phyloP scores from a whole-genome alignment of 2,797 vertebrate genomes.

The Urosaurus nigricauda region DNA sequence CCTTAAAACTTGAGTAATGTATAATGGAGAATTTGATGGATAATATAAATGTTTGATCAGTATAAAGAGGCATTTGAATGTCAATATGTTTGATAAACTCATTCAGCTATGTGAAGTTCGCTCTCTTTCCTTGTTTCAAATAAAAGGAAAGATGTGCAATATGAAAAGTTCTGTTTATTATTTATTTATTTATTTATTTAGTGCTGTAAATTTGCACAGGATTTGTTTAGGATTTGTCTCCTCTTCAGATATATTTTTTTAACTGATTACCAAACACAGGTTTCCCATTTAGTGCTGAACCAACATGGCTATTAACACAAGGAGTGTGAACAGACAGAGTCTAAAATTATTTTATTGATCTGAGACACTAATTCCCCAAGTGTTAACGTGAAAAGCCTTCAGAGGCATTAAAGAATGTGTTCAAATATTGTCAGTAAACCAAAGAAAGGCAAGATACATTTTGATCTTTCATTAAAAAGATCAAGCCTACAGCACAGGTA shows the following conservation, averaged over 20 bases:
- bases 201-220: too few species aligned
- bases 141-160: not conserved
- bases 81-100: not conserved
- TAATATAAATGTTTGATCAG: not conserved
- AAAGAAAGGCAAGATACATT: not conserved
- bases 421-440: not conserved
- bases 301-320: not conserved
- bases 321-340: not conserved
- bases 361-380: not conserved
- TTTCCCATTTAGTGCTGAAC: not conserved
- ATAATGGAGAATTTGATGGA: not conserved
- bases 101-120: not conserved
- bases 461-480: not conserved
- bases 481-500: not conserved
- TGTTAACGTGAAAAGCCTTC: not conserved
- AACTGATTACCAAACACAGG: not conserved
- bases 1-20: not conserved
- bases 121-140: not conserved
- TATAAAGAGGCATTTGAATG: not conserved
- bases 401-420: not conserved
- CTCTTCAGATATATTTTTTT: not conserved
- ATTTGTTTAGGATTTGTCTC: not conserved
- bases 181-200: too few species aligned
- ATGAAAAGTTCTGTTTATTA: not conserved
- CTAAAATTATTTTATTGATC: conserved; percentile 12